Evolutionary conservation across 2,888 invertebrate genomes (phyloP).

Genomic region (Agonopterix subpropinquella): DNA sequence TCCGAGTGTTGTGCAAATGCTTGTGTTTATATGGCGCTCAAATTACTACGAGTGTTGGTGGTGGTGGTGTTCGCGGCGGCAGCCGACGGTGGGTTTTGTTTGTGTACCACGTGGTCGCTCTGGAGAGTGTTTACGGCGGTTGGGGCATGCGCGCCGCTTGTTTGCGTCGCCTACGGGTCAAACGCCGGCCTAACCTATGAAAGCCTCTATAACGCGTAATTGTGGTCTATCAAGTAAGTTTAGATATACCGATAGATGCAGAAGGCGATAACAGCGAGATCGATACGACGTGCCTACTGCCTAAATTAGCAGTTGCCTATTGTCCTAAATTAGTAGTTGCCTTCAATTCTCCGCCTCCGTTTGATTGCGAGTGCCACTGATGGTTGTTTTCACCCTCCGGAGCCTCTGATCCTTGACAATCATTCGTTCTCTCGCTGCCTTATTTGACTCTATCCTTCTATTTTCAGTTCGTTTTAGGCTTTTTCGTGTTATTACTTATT

Average conservation of each 20-base stretch:
- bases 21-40: constrained; percentile 86
- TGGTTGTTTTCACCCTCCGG: neutral
- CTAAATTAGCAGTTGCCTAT: constrained; percentile 1
- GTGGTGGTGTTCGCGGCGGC: constrained; percentile 69
- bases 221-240: constrained; percentile 51
- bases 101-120: constrained; percentile 45
- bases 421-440: no score
- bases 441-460: no score
- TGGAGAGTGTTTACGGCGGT: constrained; percentile 62
- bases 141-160: constrained; percentile 65
- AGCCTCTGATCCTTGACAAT: neutral
- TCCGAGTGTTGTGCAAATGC: constrained; percentile 79
- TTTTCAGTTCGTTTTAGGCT: no score
- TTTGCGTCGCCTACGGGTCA: constrained; percentile 61
- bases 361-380: constrained; percentile 1
- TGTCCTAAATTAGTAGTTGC: constrained; percentile 7
- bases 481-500: no score
- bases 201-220: constrained; percentile 47
- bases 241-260: constrained; percentile 45
- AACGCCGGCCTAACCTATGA: constrained; percentile 65
- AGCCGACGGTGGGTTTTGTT: constrained; percentile 59
- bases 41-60: constrained; percentile 82
- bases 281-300: neutral
- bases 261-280: constrained; percentile 10
- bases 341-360: constrained; percentile 3